Evolutionary conservation across 2,113 vertebrate species (phyloP), one percentile per base, ranked within the genome.

Genomic region (Seriola dumerili): DNA sequence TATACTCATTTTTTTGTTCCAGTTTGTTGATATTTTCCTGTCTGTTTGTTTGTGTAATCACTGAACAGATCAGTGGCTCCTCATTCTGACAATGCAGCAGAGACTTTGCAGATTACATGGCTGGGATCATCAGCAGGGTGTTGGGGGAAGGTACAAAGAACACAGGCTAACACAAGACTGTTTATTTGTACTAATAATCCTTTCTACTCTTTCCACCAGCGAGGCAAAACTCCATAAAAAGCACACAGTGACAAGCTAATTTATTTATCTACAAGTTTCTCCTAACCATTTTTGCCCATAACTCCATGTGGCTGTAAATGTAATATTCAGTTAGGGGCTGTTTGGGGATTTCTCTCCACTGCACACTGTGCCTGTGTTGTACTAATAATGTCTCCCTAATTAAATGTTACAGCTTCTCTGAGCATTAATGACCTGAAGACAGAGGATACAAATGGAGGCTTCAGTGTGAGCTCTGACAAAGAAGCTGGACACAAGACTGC

Each of bases 321-420:
- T 88, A 90, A 87, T 88, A 85, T 91, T 85, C 72, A 68, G 90
- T 93, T 90, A 78, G 90, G 74, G 87, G 89, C 80, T 85, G 83
- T 90, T 93, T 87, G 66, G 81, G 81, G 85, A 89, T 85, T 89
- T 85, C 84, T 91, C 74, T 78, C 76, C 14, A 44, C 77, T 79
- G 65, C 87, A 84, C 90, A 76, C 70, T 88, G 73, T 74, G 91
- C 81, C 84, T 78, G 81, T 83, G 85, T 79, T 85, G 81, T 76
- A 84, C 86, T 93, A 91, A 91, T 94, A 93, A 89, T 78, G 85
- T 91, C 87, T 73, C 89, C 80, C 85, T 93, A 91, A 94, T 93
- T 93, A 93, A 93, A 94, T 93, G 88, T 94, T 92, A 91, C 89
- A 92, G 89, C 91, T 88, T 91, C 88, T 89, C 74, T 89, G 90